phyloP scores from a whole-genome alignment of 2,797 vertebrate genomes.

The Acropternis orthonyx region DNA sequence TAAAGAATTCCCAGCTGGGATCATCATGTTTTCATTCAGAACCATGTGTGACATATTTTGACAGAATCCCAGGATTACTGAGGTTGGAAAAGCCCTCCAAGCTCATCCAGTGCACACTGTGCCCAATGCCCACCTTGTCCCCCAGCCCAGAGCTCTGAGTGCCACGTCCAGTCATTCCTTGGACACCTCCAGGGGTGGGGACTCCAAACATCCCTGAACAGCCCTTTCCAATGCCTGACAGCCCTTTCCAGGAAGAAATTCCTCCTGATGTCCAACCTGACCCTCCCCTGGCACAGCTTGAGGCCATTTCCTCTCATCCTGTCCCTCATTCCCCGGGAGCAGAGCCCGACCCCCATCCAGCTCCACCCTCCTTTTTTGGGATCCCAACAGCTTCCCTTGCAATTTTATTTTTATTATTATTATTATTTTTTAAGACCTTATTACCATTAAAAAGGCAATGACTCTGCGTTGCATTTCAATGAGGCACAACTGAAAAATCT shows the following conservation, averaged over 20 bases:
- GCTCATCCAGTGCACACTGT: fast-evolving
- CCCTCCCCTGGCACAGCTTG: not conserved
- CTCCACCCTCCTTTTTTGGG: not conserved
- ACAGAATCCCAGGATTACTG: not conserved
- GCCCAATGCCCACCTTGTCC: too few species aligned
- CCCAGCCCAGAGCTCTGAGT: not conserved
- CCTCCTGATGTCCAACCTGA: not conserved
- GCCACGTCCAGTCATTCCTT: fast-evolving
- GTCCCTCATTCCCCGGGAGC: not conserved
- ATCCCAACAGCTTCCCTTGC: not conserved
- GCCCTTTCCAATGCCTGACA: not conserved
- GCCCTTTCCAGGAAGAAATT: not conserved
- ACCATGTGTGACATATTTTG: not conserved
- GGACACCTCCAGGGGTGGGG: not conserved
- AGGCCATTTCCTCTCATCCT: not conserved
- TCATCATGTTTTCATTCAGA: not conserved
- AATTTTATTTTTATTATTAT: not conserved
- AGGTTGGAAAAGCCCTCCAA: not conserved
- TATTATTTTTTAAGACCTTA: not conserved
- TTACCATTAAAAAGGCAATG: not conserved
- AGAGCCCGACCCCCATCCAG: fast-evolving
- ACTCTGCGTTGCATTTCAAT: not conserved
- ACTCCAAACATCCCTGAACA: not conserved
- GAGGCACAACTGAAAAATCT: not conserved
- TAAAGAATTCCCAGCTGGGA: not conserved